Evolutionary conservation across 2,888 invertebrate species (phyloP), one percentile per base, ranked within the genome.

Genomic region (Harpagoxenus sublaevis): DNA sequence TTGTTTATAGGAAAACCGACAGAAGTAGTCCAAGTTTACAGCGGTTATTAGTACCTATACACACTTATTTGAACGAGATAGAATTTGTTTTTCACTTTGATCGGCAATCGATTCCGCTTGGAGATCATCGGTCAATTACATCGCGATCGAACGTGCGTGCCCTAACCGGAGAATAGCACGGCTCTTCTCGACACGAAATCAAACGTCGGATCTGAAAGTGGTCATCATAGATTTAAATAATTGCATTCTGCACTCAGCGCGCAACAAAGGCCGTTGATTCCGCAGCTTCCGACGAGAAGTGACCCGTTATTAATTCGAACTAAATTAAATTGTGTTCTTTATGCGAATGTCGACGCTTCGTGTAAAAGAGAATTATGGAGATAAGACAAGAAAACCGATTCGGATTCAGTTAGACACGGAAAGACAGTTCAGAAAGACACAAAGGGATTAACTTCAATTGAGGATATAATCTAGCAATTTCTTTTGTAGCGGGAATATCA

Each of bases 131-230:
- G 45, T 12, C 28, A 53, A 71, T 63, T 63, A 71, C 23, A 84
- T 84, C 75, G 53, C 62, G 85, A 90, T 88, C 79, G 77, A n/a
- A 62, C 57, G 84, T 84, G 63, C 73, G 83, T 87, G 90, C 71
- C 42, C 35, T 73, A 42, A 35, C 4, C 31, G 15, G 23, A 12
- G 23, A 12, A 10, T n/a, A 42, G 48, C 48, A 23, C 60, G 60
- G 35, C 3, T 23, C 60, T 81, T 28, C 45, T 51, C 5, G 12
- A 23, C 18, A 18, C 48, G 48, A 60, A 81, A 81, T 81, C 79
- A 74, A 81, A 81, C 60, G 18, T 48, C 0, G 28, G 8, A 23
- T 12, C 31, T 57, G 31, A 45, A 79, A 35, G 57, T 57, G 78
- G 57, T 48, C 57, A 35, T 57, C 57, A 5, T 48, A 42, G 79